Base-by-base conservation (phyloP, 92 coral and sea anemone genomes). In the Micromussa lordhowensis region DNA sequence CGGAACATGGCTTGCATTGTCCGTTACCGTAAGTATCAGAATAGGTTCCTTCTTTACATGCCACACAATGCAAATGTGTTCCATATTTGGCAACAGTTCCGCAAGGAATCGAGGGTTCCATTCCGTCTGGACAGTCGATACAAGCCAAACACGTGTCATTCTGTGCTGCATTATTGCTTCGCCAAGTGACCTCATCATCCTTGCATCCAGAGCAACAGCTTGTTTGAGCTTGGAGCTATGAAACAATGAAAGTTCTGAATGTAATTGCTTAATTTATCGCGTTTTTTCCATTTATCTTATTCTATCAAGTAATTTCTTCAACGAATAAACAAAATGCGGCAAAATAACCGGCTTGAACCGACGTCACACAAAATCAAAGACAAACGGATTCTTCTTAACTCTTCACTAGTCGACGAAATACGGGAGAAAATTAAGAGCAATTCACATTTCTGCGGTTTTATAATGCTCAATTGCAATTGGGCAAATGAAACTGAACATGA, bases 51-150 rank as follows among this genome's bases (percentile, higher is more conserved):
- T 36, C 31, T 22, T 5, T n/a, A 72, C 89, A 85, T 17, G 53
- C 40, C 29, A 48, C 79, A 64, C 89, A 85, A 29, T 85, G 69
- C 28, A 77, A 21, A 72, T 69, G 83, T 61, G 82, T 77, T 30
- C 82, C 82, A 58, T 75, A 58, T 77, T 51, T 69, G 9, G 57
- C 75, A 7, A 44, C 61, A 1, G 51, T 64, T 29, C 89, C 89
- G 70, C 89, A 85, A 17, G 74, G 49, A 2, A 74, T 72, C 31
- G 82, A 75, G 53, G 79, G 77, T 18, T 78, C 89, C 69, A 48
- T 72, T 85, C 89, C 89, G 30, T 75, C 82, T 17, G 89, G 89
- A n/a, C 89, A 85, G 13, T 61, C 82, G 21, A 57, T 51, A 38
- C 89, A 85, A 10, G 49, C 6, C 18, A 75, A 16, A 21, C 89